Percentiles rank a stretch among this genome's conserved stretches.
These are phyloP conservation scores for Drosophila seguyi DNA, from an alignment of 1,140 invertebrate genomes.

Conservation along the genomic window DNA sequence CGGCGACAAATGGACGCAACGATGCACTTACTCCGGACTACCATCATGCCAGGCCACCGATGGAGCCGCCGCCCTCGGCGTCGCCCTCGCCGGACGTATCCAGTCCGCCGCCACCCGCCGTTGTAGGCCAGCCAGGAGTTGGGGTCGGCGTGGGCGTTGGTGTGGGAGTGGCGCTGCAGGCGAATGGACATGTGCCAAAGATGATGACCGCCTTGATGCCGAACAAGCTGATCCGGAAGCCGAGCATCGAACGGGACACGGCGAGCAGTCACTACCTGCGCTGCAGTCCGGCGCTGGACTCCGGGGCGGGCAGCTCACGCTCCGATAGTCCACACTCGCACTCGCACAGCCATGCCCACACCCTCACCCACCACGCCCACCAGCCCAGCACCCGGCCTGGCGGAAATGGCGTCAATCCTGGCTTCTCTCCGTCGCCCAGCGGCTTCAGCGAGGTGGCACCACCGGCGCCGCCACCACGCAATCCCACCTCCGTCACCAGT, in stretches of 20 bases:
- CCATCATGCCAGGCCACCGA: conserved; percentile 74
- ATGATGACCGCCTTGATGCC: conserved; percentile 86
- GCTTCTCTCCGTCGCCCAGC: conserved; percentile 89
- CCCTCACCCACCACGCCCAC: conserved; percentile 66
- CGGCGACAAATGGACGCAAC: conserved; percentile 75
- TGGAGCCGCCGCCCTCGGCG: conserved; percentile 69
- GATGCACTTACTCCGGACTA: conserved; percentile 75
- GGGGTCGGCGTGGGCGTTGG: conserved; percentile 39
- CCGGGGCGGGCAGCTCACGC: conserved; percentile 93
- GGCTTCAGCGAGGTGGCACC: conserved; percentile 89
- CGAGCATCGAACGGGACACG: conserved; percentile 93
- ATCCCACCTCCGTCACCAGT: conserved; percentile 87
- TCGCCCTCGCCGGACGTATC: conserved; percentile 68
- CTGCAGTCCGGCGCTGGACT: conserved; percentile 94
- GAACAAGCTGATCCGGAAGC: conserved; percentile 93
- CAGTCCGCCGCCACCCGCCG: conserved; percentile 47
- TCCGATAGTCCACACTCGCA: conserved; percentile 93
- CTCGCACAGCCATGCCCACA: conserved; percentile 64
- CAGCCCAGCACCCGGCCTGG: conserved; percentile 59
- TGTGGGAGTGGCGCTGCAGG: conserved; percentile 37
- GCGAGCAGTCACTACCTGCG: conserved; percentile 87
- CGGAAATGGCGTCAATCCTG: conserved; percentile 85
- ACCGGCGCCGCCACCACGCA: conserved; percentile 89
- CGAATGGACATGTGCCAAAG: conserved; percentile 80
- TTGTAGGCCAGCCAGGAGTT: conserved; percentile 42